Evolutionary conservation across 2,888 invertebrate genomes (phyloP).

Genomic region (Plagodis dolabraria): DNA sequence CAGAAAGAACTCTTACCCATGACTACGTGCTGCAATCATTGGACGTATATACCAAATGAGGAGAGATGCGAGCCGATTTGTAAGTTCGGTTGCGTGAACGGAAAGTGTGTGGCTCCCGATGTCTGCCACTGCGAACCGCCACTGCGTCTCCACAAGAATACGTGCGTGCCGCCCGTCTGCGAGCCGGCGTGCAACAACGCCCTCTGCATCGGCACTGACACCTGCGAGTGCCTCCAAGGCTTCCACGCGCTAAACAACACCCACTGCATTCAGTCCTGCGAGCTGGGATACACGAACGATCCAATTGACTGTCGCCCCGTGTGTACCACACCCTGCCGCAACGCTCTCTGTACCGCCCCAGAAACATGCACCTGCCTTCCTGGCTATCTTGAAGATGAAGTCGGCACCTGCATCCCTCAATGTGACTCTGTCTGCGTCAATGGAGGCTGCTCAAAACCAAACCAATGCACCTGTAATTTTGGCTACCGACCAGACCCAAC

Average conservation of each 20-base stretch:
- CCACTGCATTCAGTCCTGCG: conserved; percentile 29
- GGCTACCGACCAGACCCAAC: conserved; percentile 34
- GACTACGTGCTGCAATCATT: conserved; percentile 39
- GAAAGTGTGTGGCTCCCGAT: conserved; percentile 54
- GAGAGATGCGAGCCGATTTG: conserved; percentile 44
- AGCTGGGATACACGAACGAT: conserved; percentile 23
- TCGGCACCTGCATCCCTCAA: conserved; percentile 36
- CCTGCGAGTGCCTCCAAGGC: conserved; percentile 44
- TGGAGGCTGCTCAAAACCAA: conserved; percentile 57
- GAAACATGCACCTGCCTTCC: conserved; percentile 38
- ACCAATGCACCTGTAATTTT: conserved; percentile 52
- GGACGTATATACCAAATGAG: conserved; percentile 14
- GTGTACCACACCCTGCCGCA: conserved; percentile 65
- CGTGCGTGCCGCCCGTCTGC: conserved; percentile 57
- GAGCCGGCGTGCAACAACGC: conserved; percentile 65
- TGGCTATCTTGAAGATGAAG: conserved; percentile 37
- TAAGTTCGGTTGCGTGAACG: conserved; percentile 52
- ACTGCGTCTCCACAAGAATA: conserved; percentile 32
- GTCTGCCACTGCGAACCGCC: conserved; percentile 58
- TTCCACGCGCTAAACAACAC: conserved; percentile 29
- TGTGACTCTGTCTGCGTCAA: conserved; percentile 50
- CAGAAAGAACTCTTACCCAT: conserved; percentile 26
- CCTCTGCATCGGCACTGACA: conserved; percentile 43
- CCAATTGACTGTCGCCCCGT: conserved; percentile 61
- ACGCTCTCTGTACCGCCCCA: conserved; percentile 67